Evolutionary conservation across 2,113 vertebrate genomes (phyloP).

Genomic region (Tragulus kanchil): DNA sequence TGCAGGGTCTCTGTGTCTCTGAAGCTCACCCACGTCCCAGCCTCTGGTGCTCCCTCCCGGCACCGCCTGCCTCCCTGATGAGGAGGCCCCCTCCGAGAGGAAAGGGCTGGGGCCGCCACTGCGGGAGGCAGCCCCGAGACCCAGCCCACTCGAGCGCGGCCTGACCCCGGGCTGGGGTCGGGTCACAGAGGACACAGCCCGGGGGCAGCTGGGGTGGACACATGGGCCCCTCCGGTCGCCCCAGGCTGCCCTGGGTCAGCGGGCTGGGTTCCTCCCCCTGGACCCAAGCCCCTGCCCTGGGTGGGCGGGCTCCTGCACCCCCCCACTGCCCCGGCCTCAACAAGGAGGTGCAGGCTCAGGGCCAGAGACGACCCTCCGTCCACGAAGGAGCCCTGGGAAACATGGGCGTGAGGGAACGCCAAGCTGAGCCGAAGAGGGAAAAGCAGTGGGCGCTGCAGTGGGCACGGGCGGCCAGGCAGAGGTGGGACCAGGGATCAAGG

Average conservation of each 20-base stretch:
- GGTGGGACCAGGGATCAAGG: background rate
- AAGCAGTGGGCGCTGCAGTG: rapidly evolving
- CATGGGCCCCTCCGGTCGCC: background rate
- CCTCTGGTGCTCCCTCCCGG: background rate
- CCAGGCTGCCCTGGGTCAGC: background rate
- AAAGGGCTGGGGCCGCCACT: rapidly evolving
- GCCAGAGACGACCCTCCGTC: background rate
- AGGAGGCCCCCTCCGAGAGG: background rate
- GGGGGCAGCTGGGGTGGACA: background rate
- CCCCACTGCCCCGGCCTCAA: background rate
- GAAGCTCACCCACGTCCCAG: too few species aligned
- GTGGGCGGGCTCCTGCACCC: background rate
- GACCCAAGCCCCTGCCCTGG: background rate
- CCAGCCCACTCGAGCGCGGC: rapidly evolving
- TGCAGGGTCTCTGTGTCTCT: background rate
- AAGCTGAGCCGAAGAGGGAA: background rate
- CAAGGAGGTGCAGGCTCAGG: background rate
- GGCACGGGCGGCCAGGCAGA: background rate
- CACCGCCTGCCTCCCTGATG: rapidly evolving
- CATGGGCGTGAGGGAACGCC: background rate
- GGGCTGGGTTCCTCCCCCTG: background rate
- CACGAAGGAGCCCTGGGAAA: background rate
- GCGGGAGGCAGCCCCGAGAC: background rate
- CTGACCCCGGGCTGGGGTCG: background rate
- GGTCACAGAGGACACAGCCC: background rate